Conservation (phyloP, 2,797 vertebrate genomes). For the Anisognathus igniventris region DNA sequence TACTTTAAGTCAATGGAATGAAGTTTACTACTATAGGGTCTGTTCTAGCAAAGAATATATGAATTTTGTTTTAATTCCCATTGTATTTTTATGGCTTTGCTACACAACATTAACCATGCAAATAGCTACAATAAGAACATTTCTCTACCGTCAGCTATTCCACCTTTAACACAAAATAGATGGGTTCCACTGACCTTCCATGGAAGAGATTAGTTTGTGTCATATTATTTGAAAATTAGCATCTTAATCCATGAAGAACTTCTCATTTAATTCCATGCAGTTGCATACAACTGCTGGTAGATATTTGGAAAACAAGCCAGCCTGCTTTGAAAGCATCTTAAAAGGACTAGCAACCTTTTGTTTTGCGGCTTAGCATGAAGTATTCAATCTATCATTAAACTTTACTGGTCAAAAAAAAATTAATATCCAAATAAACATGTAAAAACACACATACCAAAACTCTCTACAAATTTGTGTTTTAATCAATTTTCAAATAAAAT, state of each 20-base stretch:
- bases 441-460: not conserved
- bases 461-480: not conserved
- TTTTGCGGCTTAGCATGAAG: not conserved
- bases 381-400: not conserved
- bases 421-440: not conserved
- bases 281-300: not conserved
- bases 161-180: not conserved
- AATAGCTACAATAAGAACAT: not conserved
- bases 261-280: not conserved
- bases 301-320: not conserved
- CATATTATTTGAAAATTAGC: not conserved
- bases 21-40: not conserved
- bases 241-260: not conserved
- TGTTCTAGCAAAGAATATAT: not conserved
- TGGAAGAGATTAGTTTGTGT: not conserved
- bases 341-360: not conserved
- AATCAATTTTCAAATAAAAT: not conserved
- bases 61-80: not conserved
- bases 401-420: not conserved
- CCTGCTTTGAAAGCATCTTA: not conserved
- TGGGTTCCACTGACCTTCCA: not conserved
- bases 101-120: not conserved
- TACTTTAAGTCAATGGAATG: not conserved
- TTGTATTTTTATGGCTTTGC: not conserved
- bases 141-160: not conserved